Conservation (phyloP, 2,113 vertebrate species). For the Boleophthalmus pectinirostris region DNA sequence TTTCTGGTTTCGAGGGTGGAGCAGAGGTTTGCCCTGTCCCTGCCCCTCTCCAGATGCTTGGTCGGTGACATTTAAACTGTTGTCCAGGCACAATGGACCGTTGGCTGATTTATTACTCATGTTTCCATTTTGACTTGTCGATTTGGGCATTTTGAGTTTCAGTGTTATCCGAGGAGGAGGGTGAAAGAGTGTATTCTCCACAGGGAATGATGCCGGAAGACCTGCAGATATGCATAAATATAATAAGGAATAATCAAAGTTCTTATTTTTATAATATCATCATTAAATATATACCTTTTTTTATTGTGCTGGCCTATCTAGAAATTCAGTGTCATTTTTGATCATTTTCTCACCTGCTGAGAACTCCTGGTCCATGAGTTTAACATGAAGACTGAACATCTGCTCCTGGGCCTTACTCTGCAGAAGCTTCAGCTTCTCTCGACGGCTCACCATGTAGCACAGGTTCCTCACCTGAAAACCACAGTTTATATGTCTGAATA, state of each 20-base stretch:
- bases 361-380: constrained; percentile 89
- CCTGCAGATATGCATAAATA: constrained; percentile 66
- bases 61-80: constrained; percentile 71
- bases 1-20: constrained; percentile 71
- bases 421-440: constrained; percentile 95
- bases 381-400: constrained; percentile 92
- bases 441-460: constrained; percentile 99
- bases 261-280: background rate
- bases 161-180: constrained; percentile 94
- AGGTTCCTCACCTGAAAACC: constrained; percentile 89
- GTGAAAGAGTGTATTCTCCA: constrained; percentile 86
- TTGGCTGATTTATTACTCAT: constrained; percentile 81
- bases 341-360: constrained; percentile 67
- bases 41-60: constrained; percentile 48
- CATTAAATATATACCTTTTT: too few species aligned
- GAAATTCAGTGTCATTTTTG: background rate
- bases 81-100: constrained; percentile 82
- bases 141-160: constrained; percentile 95
- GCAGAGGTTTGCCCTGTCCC: constrained; percentile 81
- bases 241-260: background rate
- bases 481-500: too few species aligned
- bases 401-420: constrained; percentile 95
- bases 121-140: constrained; percentile 76
- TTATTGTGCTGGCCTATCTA: too few species aligned
- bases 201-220: constrained; percentile 81